These are phyloP conservation scores for Aphelocoma californica DNA, from an alignment of 2,797 vertebrate species.

Conservation along the genomic window DNA sequence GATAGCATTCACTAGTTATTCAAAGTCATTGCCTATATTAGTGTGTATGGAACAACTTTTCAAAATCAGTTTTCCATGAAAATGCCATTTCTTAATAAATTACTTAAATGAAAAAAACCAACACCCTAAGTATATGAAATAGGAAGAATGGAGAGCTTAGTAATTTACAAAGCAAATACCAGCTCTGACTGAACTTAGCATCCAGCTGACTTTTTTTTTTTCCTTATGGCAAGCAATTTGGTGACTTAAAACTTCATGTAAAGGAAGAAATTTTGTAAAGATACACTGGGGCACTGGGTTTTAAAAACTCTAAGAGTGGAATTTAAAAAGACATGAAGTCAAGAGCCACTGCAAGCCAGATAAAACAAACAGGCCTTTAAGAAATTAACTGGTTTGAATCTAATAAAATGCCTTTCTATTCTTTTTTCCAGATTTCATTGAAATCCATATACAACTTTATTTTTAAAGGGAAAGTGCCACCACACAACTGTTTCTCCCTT, in stretches of 20 bases:
- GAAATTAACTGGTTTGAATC: not conserved
- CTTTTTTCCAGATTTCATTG: not conserved
- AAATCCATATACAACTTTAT: not conserved
- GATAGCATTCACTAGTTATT: not conserved
- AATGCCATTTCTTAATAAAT: not conserved
- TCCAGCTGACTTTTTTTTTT: not conserved
- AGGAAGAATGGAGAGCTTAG: not conserved
- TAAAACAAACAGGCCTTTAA: not conserved
- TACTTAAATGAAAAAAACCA: not conserved
- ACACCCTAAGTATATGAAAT: not conserved
- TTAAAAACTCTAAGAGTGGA: not conserved
- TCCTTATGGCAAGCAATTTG: not conserved
- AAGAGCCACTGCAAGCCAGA: not conserved
- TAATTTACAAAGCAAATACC: not conserved
- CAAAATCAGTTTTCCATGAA: not conserved
- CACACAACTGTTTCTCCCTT: not conserved
- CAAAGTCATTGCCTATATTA: not conserved
- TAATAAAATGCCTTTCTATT: not conserved
- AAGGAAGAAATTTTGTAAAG: not conserved
- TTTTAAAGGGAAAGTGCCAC: not conserved
- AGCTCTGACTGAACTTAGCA: not conserved
- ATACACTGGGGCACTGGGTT: not conserved
- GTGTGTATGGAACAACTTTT: not conserved
- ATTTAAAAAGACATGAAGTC: constrained; percentile 1
- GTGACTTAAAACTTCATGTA: not conserved